Evolutionary conservation across 1,140 invertebrate species (phyloP), one percentile per base, ranked within the genome.

Genomic region (Nephila pilipes): DNA sequence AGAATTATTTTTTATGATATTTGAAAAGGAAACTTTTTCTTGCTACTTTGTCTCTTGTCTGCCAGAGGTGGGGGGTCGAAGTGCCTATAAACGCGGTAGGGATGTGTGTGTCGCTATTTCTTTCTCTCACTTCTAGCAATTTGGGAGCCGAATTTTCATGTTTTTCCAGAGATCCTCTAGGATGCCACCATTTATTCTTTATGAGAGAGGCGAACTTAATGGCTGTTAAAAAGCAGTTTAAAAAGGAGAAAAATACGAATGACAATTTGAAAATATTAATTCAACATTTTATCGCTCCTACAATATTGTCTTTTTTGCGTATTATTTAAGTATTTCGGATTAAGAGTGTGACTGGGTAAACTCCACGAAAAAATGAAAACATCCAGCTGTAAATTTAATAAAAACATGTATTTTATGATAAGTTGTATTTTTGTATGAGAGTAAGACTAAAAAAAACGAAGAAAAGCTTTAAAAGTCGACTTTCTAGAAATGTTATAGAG

Each of bases 1-100:
- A 89, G 87, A 38, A 89, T 89, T 89, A 89, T 89, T 89, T 89
- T 89, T 89, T 89, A 88, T 89, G 60, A 65, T 65, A 89, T 89
- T 89, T 89, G 87, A 79, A 89, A 80, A 89, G 60, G 63, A 89
- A 89, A 57, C 60, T n/a, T 65, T 87, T 69, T 89, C 32, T n/a
- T 87, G 4, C 22, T 87, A 10, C 32, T 58, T 85, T 60, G 58
- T 38, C 85, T 87, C 36, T 63, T 46, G 36, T 79, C 46, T 89
- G 38, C 54, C 81, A 36, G 36, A 46, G 46, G 29, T 20, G 38
- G 46, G 69, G 14, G 69, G 46, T 22, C 38, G 63, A 79, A 57
- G 25, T 22, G 58, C 16, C 20, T 54, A 55, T 79, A 89, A 89
- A 89, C 46, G 87, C 46, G 54, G 87, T 83, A 46, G 46, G 46